Base-by-base conservation (phyloP, 2,797 vertebrate species). In the Nothura maculosa region DNA sequence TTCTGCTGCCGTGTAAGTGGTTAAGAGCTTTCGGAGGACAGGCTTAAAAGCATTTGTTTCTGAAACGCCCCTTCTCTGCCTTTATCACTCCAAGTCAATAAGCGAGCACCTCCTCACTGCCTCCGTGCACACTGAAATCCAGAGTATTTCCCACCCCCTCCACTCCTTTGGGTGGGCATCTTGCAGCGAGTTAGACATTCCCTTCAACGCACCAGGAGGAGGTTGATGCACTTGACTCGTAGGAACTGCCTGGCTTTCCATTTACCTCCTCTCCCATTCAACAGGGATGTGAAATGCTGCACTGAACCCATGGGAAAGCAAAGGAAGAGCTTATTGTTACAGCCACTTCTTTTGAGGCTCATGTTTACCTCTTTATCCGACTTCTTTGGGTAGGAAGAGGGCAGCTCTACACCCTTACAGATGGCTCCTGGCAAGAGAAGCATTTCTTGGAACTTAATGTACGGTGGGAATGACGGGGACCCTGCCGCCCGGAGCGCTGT, bases 371-470 rank as follows among this genome's bases (percentile, higher is more conserved):
- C 57, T 34, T 22, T 8, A 50, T 34, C 2, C 36, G 6, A n/a
- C 19, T 20, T 22, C 52, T 70, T 50, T 19, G 22, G 52, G 20
- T 5, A 78, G 47, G 75, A 85, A 73, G 60, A 92, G 79, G 43
- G 27, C 30, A 90, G 61, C 38, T 61, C 73, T 3, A 13, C 19
- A 8, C 22, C 12, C 43, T 67, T 64, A 67, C 30, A 45, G 69
- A 83, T 87, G 57, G 66, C 94, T 84, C 67, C 76, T 66, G 83
- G 87, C 74, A 76, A 36, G 62, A 30, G 15, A 91, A 96, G 43
- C 58, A 67, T 81, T 84, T 85, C 87, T 82, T 83, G 57, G 63
- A 68, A 55, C 5, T 50, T 64, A 80, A 77, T 81, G 92, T 32
- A n/a, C 38, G 32, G 60, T 19, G 50, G 70, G 85, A 69, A 20